Conservation (phyloP, 2,797 vertebrate species). For the Phoebastria nigripes region DNA sequence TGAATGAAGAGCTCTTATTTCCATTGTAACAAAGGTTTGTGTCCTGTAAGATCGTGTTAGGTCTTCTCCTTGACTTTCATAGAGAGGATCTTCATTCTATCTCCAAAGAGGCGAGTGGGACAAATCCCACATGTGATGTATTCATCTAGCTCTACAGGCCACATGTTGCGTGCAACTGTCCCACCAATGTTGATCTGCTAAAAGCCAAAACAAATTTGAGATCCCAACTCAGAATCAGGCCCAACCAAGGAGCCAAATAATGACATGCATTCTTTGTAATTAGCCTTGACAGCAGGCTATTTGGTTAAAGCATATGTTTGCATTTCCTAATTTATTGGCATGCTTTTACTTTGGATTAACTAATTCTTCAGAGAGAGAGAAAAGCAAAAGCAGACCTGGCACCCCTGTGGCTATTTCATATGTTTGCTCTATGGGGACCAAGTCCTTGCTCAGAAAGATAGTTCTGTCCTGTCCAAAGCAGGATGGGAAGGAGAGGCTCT, state of each 20-base stretch:
- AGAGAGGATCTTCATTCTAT: background rate
- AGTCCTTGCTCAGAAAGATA: background rate
- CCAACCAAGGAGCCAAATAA: background rate
- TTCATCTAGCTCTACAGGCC: background rate
- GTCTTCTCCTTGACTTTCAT: background rate
- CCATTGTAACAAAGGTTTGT: background rate
- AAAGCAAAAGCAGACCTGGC: constrained; percentile 25
- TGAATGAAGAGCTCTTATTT: background rate
- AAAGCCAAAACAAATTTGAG: background rate
- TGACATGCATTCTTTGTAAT: constrained; percentile 1
- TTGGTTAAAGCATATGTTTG: constrained; percentile 37
- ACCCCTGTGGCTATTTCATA: constrained; percentile 13
- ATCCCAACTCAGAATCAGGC: background rate
- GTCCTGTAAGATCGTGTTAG: background rate
- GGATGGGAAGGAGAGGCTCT: background rate
- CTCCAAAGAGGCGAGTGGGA: background rate
- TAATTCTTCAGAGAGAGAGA: constrained; percentile 8
- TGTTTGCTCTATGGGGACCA: background rate
- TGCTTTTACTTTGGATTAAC: constrained; percentile 30
- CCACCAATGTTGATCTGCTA: background rate
- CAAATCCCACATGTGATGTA: background rate
- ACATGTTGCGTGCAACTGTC: background rate
- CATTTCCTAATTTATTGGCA: constrained; percentile 46
- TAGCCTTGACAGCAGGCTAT: background rate
- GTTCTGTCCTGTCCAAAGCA: background rate